Evolutionary conservation across 2,797 vertebrate genomes (phyloP), one percentile per base, ranked within the genome.

Genomic region (Chromobotia macracanthus): DNA sequence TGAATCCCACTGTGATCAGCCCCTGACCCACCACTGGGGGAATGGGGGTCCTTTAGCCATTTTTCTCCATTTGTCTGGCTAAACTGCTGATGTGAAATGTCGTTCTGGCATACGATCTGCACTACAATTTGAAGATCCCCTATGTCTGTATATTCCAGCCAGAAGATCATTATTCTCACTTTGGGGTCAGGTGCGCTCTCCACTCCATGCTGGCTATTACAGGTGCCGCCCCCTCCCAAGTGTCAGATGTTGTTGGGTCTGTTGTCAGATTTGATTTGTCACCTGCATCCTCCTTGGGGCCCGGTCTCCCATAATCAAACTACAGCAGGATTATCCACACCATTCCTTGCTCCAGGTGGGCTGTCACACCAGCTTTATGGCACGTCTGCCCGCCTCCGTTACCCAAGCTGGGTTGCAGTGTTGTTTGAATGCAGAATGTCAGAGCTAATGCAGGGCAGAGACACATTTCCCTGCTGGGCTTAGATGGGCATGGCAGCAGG

Each of bases 231-330:
- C 46, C 46, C 71, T 72, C 77, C 77, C 28, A 11, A 64, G 58
- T 80, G 46, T 76, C 80, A 79, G 55, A 77, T 80, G 58, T 53
- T 72, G 72, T 70, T 83, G 58, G 72, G 61, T 83, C 50, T 66
- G 65, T 77, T 82, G 74, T 84, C 75, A 48, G 66, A 72, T 83
- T 53, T 76, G 67, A 86, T 84, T 56, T 72, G 63, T 84, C 80
- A 79, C 66, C 38, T 82, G 77, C 56, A 56, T 66, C 38, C 74
- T 77, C 79, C 53, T 53, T 72, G 60, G 38, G 74, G 65, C 13
- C 44, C 25, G 31, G 38, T 75, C 55, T 65, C 55, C 56, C 16
- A 28, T 80, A 75, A 75, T 82, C 71, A 82, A 80, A 82, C 63
- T 61, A 68, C 48, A 23, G 35, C 77, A 77, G 61, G 77, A 72